Evolutionary conservation across 2,797 vertebrate species (phyloP).

Genomic region (Acanthiza pusilla): DNA sequence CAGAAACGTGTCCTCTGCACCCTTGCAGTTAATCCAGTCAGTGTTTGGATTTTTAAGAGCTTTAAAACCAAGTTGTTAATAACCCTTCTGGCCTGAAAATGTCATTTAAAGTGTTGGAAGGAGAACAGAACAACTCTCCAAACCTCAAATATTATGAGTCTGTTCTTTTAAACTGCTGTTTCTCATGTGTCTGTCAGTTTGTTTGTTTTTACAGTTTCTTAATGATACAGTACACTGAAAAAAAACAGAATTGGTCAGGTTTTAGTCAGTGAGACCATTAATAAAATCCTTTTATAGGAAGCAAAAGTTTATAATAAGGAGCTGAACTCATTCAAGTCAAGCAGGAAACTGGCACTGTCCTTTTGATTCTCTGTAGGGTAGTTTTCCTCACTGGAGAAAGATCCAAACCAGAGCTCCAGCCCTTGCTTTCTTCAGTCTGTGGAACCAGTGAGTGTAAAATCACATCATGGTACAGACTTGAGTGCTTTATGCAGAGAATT

Average conservation of each 20-base stretch:
- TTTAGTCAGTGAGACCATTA: neutral
- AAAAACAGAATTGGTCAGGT: neutral
- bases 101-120: constrained; percentile 15
- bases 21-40: constrained; percentile 4
- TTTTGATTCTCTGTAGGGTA: neutral
- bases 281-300: neutral
- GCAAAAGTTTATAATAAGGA: neutral
- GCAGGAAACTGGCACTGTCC: neutral
- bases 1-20: constrained; percentile 40
- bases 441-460: neutral
- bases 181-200: neutral
- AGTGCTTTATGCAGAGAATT: neutral
- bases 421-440: neutral
- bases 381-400: neutral
- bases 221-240: neutral
- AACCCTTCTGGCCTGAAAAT: constrained; percentile 17
- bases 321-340: neutral
- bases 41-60: constrained; percentile 29
- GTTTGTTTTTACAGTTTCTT: constrained; percentile 26
- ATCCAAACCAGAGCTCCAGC: neutral
- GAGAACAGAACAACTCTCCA: constrained; percentile 7
- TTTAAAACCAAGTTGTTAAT: constrained; percentile 28
- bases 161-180: constrained; percentile 1
- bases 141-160: neutral
- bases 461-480: neutral